Conservation (phyloP, 2,797 vertebrate genomes). For the Peromyscus melanophrys region DNA sequence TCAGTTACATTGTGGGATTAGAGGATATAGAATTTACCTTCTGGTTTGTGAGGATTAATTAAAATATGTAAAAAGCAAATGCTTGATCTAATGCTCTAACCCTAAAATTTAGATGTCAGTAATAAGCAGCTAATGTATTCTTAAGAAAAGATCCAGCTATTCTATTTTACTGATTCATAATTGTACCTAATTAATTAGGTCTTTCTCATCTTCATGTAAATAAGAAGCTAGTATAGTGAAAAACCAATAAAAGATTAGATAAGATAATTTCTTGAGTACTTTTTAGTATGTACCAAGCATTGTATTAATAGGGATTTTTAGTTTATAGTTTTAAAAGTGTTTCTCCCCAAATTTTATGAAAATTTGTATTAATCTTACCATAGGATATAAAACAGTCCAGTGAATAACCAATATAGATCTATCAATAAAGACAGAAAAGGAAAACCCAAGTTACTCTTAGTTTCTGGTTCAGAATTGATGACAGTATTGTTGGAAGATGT, state of each 20-base stretch:
- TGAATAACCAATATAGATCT: constrained; percentile 16
- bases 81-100: background rate
- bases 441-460: background rate
- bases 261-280: constrained; percentile 22
- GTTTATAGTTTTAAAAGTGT: background rate
- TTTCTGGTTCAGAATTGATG: constrained; percentile 53
- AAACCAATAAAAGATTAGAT: constrained; percentile 32
- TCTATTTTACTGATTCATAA: constrained; percentile 49
- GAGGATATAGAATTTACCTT: background rate
- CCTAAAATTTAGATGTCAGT: constrained; percentile 35
- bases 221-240: constrained; percentile 43
- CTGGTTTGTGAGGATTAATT: constrained; percentile 45
- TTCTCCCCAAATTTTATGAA: background rate
- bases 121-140: constrained; percentile 33
- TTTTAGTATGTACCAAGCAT: background rate
- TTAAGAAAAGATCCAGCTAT: constrained; percentile 46
- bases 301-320: constrained; percentile 35
- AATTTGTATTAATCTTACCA: constrained; percentile 47
- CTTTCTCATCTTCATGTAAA: background rate
- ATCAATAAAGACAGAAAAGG: background rate
- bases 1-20: background rate
- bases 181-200: constrained; percentile 31
- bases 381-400: background rate
- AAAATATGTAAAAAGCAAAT: background rate
- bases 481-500: constrained; percentile 43